Conservation (phyloP, 2,888 invertebrate species). For the Drosophila nr. perissopoda region DNA sequence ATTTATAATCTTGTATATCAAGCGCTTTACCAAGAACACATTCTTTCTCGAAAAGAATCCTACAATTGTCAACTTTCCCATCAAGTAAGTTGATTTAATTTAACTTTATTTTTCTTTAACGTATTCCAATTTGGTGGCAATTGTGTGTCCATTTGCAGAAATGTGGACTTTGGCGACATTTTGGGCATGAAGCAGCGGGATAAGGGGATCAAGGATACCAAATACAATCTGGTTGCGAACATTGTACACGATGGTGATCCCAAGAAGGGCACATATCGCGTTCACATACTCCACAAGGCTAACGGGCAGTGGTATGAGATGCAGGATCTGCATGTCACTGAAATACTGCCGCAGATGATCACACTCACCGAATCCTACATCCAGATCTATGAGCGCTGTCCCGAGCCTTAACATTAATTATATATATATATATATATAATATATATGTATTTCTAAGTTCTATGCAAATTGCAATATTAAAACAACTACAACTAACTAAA, state of each 20-base stretch:
- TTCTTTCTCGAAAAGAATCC: constrained; percentile 99
- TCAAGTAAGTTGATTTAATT: constrained; percentile 91
- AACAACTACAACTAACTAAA: neutral
- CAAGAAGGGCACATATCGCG: constrained; percentile 96
- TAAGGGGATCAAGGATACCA: constrained; percentile 91
- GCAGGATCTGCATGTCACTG: constrained; percentile 99
- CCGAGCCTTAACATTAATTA: constrained; percentile 53
- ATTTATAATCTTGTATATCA: constrained; percentile 97
- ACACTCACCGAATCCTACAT: constrained; percentile 99
- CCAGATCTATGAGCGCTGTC: constrained; percentile 90
- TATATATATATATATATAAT: constrained; percentile 21
- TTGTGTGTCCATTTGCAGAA: constrained; percentile 87
- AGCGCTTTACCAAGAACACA: constrained; percentile 99
- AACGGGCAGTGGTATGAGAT: constrained; percentile 95
- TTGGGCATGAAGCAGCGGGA: constrained; percentile 92
- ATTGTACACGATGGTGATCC: constrained; percentile 99
- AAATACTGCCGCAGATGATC: constrained; percentile 99
- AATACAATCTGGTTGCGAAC: constrained; percentile 99
- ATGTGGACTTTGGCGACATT: constrained; percentile 98
- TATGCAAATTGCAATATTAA: constrained; percentile 19
- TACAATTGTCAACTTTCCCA: constrained; percentile 99
- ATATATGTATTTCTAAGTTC: constrained; percentile 1
- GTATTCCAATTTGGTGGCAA: neutral
- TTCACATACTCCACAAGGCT: constrained; percentile 95
- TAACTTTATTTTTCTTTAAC: neutral